Evolutionary conservation across 2,888 invertebrate species (phyloP).

Genomic region (Drosophila vallismaia): DNA sequence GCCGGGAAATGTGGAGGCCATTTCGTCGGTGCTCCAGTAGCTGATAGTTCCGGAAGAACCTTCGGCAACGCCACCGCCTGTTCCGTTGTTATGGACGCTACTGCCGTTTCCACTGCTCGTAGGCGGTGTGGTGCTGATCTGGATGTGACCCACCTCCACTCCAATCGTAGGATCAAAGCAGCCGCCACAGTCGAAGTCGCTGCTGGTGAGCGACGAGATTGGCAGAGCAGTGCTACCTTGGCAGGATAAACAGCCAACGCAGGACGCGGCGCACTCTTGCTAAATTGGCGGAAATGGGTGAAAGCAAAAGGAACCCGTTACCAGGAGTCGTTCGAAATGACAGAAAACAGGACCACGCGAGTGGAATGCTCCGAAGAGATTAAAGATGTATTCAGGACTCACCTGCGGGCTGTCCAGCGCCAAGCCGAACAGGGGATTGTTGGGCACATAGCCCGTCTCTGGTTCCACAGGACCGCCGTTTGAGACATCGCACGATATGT

Average conservation of each 20-base stretch:
- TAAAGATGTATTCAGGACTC: conserved; percentile 46
- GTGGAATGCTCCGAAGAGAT: conserved; percentile 22
- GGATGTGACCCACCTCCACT: conserved; percentile 62
- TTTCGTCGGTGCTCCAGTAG: conserved; percentile 88
- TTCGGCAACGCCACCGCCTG: conserved; percentile 40
- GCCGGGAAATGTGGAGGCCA: conserved; percentile 92
- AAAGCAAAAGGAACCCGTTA: neutral
- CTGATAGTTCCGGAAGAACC: conserved; percentile 50
- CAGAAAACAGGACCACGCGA: conserved; percentile 27
- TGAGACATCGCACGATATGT: conserved; percentile 85
- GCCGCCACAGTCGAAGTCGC: conserved; percentile 84
- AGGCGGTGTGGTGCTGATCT: conserved; percentile 75
- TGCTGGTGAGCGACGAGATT: conserved; percentile 82
- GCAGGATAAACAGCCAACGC: conserved; percentile 84
- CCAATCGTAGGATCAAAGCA: conserved; percentile 82
- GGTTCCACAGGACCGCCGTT: conserved; percentile 84
- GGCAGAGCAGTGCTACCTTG: conserved; percentile 83
- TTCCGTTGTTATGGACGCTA: conserved; percentile 50
- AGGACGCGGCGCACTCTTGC: conserved; percentile 84
- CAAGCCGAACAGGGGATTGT: conserved; percentile 84
- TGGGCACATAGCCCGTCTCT: conserved; percentile 84
- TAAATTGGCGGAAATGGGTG: conserved; percentile 32
- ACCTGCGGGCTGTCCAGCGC: conserved; percentile 84
- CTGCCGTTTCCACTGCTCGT: conserved; percentile 45
- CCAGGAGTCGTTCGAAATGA: neutral